Conservation (phyloP, 2,113 vertebrate genomes). For the Istiophorus platypterus region DNA sequence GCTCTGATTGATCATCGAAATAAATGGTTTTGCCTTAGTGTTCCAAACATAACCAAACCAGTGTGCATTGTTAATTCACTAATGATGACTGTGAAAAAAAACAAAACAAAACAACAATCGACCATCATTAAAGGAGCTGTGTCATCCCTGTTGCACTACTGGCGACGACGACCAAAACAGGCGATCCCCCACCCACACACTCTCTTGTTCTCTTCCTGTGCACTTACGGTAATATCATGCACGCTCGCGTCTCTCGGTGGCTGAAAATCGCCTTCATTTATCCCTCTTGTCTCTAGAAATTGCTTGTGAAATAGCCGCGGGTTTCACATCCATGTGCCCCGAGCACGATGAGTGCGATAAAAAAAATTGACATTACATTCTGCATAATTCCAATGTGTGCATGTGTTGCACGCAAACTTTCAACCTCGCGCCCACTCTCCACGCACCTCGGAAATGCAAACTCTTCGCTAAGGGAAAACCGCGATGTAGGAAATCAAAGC, state of each 20-base stretch:
- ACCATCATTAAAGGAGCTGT: slow-evolving; percentile 31
- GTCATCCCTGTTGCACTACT: slow-evolving; percentile 53
- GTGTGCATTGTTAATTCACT: background rate
- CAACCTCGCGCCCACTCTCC: slow-evolving; percentile 40
- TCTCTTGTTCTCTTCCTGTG: slow-evolving; percentile 84
- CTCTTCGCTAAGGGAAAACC: slow-evolving; percentile 55
- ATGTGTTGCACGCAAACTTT: slow-evolving; percentile 37
- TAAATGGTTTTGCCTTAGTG: no score
- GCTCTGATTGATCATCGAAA: no score
- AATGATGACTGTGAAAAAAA: background rate
- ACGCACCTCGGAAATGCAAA: slow-evolving; percentile 45
- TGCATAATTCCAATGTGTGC: background rate
- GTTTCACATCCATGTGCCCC: background rate
- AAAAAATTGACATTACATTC: no score
- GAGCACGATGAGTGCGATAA: no score
- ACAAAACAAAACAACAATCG: background rate
- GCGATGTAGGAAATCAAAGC: slow-evolving; percentile 61
- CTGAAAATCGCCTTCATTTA: slow-evolving; percentile 27
- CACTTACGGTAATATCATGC: slow-evolving; percentile 86
- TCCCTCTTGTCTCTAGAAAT: background rate
- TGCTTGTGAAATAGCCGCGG: background rate
- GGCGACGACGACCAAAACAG: slow-evolving; percentile 74
- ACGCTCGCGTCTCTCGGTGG: slow-evolving; percentile 74
- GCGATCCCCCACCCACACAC: slow-evolving; percentile 86
- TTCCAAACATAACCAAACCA: background rate